Conservation (phyloP, 2,888 invertebrate genomes). For the Argynnis bischoffii region DNA sequence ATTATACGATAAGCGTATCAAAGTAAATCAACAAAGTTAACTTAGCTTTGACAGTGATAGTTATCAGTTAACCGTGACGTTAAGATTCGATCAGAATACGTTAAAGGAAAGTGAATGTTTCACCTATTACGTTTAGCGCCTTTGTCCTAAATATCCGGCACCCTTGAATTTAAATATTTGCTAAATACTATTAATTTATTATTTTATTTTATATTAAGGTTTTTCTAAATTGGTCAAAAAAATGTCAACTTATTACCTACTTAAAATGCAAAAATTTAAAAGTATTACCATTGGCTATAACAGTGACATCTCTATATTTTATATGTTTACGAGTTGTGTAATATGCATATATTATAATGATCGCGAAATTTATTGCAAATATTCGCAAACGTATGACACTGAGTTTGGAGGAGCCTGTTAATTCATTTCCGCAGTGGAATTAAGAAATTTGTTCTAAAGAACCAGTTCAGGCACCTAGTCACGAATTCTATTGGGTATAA, state of each 20-base stretch:
- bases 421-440: slow-evolving; percentile 42
- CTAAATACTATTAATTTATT: too few species aligned
- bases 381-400: slow-evolving; percentile 24
- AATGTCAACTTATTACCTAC: neutral
- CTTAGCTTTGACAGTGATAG: slow-evolving; percentile 34
- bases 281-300: neutral
- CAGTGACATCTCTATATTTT: slow-evolving; percentile 4
- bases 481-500: slow-evolving; percentile 30
- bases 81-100: slow-evolving; percentile 25
- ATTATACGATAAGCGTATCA: slow-evolving; percentile 20
- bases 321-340: slow-evolving; percentile 1
- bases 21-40: slow-evolving; percentile 24
- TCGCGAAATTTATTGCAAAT: slow-evolving; percentile 14
- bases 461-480: slow-evolving; percentile 41
- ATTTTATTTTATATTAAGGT: too few species aligned
- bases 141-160: slow-evolving; percentile 5
- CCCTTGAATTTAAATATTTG: slow-evolving; percentile 5
- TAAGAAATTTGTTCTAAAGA: slow-evolving; percentile 49
- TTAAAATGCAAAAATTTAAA: neutral
- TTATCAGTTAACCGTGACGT: slow-evolving; percentile 33
- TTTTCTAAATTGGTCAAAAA: too few species aligned
- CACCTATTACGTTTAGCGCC: slow-evolving; percentile 19
- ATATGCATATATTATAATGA: slow-evolving; percentile 13
- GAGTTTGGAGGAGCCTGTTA: slow-evolving; percentile 39
- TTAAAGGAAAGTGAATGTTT: slow-evolving; percentile 32